Evolutionary conservation across 2,797 vertebrate genomes (phyloP).

Genomic region (Molossus alvarezi): DNA sequence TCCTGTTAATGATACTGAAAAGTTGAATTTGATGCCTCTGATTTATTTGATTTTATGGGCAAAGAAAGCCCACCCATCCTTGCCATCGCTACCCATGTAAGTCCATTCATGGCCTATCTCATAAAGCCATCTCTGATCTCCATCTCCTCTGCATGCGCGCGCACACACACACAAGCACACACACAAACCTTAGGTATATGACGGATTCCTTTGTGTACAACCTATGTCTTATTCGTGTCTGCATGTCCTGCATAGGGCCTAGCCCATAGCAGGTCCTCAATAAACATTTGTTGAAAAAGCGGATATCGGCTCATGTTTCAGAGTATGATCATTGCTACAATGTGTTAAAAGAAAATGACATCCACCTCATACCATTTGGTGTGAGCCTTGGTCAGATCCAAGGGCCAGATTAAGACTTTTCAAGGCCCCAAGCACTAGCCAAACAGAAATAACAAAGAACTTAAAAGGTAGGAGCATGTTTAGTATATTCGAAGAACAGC

Average conservation of each 20-base stretch:
- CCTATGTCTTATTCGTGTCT: background rate
- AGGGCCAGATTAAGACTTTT: background rate
- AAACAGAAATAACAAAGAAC: constrained; percentile 45
- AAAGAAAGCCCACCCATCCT: background rate
- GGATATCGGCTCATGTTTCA: background rate
- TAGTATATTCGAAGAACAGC: background rate
- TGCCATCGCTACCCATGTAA: background rate
- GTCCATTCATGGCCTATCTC: background rate
- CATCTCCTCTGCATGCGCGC: too few species aligned
- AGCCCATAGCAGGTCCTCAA: background rate
- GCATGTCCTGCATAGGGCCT: background rate
- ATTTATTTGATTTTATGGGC: background rate
- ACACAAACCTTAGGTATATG: background rate
- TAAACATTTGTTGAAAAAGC: constrained; percentile 10
- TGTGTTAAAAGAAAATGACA: background rate
- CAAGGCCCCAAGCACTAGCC: background rate
- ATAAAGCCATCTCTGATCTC: background rate
- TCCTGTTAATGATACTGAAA: background rate
- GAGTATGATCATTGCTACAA: background rate
- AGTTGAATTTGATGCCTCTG: background rate
- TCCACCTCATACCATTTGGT: background rate
- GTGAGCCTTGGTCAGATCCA: constrained; percentile 26
- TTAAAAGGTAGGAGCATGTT: background rate
- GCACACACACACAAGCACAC: background rate
- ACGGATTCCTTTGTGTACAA: background rate